Evolutionary conservation across 2,888 invertebrate species (phyloP).

Genomic region (Balanococcus diminutus): DNA sequence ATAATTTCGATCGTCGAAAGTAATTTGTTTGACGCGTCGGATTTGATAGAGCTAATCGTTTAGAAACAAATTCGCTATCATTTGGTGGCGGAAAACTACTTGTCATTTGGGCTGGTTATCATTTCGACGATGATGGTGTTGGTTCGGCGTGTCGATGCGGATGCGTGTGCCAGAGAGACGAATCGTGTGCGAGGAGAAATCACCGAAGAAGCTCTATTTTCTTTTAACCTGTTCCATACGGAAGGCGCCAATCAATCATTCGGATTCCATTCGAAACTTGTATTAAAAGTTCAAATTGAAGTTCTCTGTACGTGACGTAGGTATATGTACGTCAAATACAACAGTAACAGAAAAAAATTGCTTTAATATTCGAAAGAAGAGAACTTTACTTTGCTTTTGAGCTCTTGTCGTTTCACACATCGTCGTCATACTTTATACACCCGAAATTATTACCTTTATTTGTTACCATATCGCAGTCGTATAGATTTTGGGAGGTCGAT

Average conservation of each 20-base stretch:
- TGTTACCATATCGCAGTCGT: too few relatives aligned
- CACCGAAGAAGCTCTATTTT: not conserved
- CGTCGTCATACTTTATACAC: not conserved
- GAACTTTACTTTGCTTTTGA: not conserved
- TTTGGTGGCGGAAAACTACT: not conserved
- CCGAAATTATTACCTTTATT: not conserved
- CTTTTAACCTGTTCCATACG: not conserved
- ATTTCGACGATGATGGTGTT: not conserved
- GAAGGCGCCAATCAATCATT: constrained; percentile 9
- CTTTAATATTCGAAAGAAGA: constrained; percentile 14
- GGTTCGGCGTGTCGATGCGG: not conserved
- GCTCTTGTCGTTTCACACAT: not conserved
- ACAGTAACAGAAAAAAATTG: constrained; percentile 27
- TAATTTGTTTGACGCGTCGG: not conserved
- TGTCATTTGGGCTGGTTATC: not conserved
- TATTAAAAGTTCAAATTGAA: not conserved
- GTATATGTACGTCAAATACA: constrained; percentile 25
- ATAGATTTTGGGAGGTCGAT: not conserved
- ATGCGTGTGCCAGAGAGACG: not conserved
- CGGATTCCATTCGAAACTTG: constrained; percentile 20
- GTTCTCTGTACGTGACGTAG: constrained; percentile 30
- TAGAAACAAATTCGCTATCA: not conserved
- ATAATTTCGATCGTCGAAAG: not conserved
- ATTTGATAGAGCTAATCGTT: not conserved
- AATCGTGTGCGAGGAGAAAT: not conserved